Evolutionary conservation across 2,113 vertebrate species (phyloP), one percentile per base, ranked within the genome.

Genomic region (Limnothrissa miodon): DNA sequence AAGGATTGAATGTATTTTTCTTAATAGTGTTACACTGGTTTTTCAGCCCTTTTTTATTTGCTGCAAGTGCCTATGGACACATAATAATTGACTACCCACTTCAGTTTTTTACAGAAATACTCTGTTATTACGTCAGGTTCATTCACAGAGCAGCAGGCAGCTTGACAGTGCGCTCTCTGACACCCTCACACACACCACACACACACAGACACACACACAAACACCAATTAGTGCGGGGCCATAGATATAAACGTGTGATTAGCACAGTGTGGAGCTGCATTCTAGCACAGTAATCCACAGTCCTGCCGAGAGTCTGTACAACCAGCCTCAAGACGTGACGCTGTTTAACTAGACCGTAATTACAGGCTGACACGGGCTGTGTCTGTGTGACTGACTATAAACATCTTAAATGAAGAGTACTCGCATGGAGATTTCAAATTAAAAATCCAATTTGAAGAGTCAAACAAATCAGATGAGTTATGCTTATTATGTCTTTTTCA

Each of bases 151-250:
- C 66, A 74, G 66, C 66, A 36, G 66, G 25, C 13, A 74, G 66
- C 66, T 74, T 36, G 29, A 74, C 66, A 36, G 29, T 17, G 4
- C 36, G 29, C 25, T 74, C 66, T 21, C 29, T 74, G 2, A 23
- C 29, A 17, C 25, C 25, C 1, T 44, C 82, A 79, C 13, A n/a
- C 82, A 10, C 25, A 70, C 62, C 29, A 84, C 8, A 5, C 81
- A 84, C 81, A 81, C 78, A 4, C 51, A 39, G 23, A 82, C 83
- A 59, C 85, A 86, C 62, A 17, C 29, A 33, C 78, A 83, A 80
- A 82, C 66, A 74, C 25, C 66, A 74, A 74, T 74, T 74, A 74
- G 66, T 33, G 10, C 17, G 66, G 13, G 11, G 66, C 66, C 17
- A 62, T 33, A 74, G 33, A 74, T 74, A 74, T 39, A 74, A 74